phyloP scores from a whole-genome alignment of 2,888 invertebrate species.

The Drosophila kuntzei region DNA sequence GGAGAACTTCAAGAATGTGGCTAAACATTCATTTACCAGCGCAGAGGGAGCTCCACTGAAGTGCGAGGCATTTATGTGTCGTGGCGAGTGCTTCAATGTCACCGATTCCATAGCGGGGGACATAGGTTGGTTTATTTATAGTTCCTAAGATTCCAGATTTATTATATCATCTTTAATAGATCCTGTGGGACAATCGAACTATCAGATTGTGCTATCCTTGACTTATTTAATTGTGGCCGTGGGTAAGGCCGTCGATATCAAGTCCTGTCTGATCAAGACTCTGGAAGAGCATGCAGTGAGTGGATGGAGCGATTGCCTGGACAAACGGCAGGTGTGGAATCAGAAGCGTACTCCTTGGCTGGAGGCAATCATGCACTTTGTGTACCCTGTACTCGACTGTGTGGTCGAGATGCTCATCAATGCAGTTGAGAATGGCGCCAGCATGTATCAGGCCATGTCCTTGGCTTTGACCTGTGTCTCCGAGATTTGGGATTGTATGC shows the following conservation, averaged over 20 bases:
- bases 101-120: conserved; percentile 80
- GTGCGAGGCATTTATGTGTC: conserved; percentile 91
- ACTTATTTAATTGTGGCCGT: conserved; percentile 88
- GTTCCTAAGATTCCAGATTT: background rate
- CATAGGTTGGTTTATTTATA: conserved; percentile 57
- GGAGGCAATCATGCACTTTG: conserved; percentile 89
- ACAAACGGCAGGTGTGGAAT: conserved; percentile 94
- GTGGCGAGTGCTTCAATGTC: conserved; percentile 87
- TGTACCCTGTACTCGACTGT: conserved; percentile 88
- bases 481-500: conserved; percentile 89
- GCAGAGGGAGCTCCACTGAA: conserved; percentile 73
- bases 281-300: conserved; percentile 87
- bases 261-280: conserved; percentile 88
- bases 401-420: conserved; percentile 89
- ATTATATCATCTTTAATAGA: conserved; percentile 63
- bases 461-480: conserved; percentile 90
- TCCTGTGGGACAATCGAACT: conserved; percentile 86
- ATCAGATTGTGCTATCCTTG: conserved; percentile 88
- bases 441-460: conserved; percentile 93
- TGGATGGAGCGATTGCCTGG: conserved; percentile 90
- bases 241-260: conserved; percentile 88
- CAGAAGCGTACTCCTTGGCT: conserved; percentile 92
- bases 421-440: conserved; percentile 91
- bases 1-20: conserved; percentile 84
- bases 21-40: conserved; percentile 84